Base-by-base conservation (phyloP, 2,888 invertebrate species). In the Lasiommata megera region DNA sequence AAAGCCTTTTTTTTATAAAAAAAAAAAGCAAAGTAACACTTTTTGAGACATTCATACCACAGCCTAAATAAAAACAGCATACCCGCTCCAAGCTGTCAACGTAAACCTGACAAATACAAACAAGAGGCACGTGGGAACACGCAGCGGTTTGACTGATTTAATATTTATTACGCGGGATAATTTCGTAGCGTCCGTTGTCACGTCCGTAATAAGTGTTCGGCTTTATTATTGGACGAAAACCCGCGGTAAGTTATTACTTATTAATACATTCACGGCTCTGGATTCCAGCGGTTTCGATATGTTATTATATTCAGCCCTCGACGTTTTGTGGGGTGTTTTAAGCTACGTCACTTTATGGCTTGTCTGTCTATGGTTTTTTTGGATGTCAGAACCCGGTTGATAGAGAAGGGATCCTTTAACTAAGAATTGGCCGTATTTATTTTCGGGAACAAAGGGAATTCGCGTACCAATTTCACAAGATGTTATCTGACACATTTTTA, bases 141-240 rank as follows among this genome's bases (percentile, higher is more conserved):
- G 50, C 59, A 59, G 55, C 57, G 57, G 60, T 56, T 59, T 55
- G 53, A 54, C 56, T 57, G 46, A 57, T 60, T 50, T 54, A 57
- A 57, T 51, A 60, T 60, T 60, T 54, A 60, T 60, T 40, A 57
- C 54, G 44, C 28, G 50, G 43, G 29, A 54, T 60, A 60, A 62
- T 60, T 60, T 44, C 53, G 44, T 55, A 53, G 44, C 36, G 38
- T 31, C 44, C 46, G 54, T 54, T 52, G 46, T 54, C 54, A 52
- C 51, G 46, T 47, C 12, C 17, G 11, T 36, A 51, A 54, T 51
- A 46, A 54, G 28, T 34, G 36, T 44, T 17, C 36, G 11, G 34
- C 31, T 41, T 54, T 36, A 36, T 44, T 37, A 37, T 23, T 38
- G 17, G n/a, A 34, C 34, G 16, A 9, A 31, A 8, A 1, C 17